Conservation (phyloP, 1,140 invertebrate species). For the Drosophila orosa region DNA sequence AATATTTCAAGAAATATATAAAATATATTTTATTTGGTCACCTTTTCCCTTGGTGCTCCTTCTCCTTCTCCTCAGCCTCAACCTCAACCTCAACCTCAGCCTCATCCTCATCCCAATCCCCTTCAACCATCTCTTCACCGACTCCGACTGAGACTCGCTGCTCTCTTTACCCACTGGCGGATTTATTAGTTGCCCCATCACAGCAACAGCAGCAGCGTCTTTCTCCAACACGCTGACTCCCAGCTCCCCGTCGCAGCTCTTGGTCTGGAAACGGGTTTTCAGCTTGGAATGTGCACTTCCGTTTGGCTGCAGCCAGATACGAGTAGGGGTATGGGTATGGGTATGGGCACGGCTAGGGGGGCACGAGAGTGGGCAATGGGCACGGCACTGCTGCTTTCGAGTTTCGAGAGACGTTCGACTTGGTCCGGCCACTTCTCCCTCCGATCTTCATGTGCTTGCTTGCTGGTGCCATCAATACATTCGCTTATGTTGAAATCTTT, state of each 20-base stretch:
- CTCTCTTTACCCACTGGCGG: slow-evolving; percentile 83
- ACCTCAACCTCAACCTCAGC: slow-evolving; percentile 10
- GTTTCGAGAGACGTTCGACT: slow-evolving; percentile 70
- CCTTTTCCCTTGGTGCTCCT: no score
- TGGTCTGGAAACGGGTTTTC: slow-evolving; percentile 73
- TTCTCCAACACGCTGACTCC: slow-evolving; percentile 58
- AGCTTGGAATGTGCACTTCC: slow-evolving; percentile 83
- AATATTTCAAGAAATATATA: neutral
- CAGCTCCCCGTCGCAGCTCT: slow-evolving; percentile 13
- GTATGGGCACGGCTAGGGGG: neutral
- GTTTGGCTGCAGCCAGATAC: slow-evolving; percentile 67
- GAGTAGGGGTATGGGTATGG: slow-evolving; percentile 5
- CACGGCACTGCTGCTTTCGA: slow-evolving; percentile 64
- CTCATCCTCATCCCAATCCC: neutral
- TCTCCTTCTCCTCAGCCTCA: slow-evolving; percentile 4
- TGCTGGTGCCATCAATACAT: slow-evolving; percentile 70
- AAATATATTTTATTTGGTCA: neutral
- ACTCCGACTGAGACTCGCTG: slow-evolving; percentile 57
- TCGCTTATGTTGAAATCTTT: slow-evolving; percentile 64
- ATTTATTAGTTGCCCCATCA: slow-evolving; percentile 74
- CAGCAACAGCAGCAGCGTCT: slow-evolving; percentile 43
- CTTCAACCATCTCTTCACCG: slow-evolving; percentile 12
- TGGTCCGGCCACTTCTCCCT: slow-evolving; percentile 15
- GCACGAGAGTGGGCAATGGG: slow-evolving; percentile 70
- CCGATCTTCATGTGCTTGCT: slow-evolving; percentile 5